These are phyloP conservation scores for Orthonevra nobilis DNA, from an alignment of 2,888 invertebrate genomes.

Conservation along the genomic window DNA sequence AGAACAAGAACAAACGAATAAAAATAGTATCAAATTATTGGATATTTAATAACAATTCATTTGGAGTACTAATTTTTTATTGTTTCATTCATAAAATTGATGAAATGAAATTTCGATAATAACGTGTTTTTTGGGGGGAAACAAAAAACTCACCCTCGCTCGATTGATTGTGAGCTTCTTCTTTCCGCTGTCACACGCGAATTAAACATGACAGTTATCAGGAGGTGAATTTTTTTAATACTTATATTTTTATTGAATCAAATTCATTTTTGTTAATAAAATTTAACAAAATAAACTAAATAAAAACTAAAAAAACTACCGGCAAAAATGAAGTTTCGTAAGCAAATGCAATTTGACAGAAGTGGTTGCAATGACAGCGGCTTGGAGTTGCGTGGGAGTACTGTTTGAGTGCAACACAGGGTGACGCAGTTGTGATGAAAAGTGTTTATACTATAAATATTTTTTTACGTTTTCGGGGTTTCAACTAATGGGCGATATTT, in stretches of 20 bases:
- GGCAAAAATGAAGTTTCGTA: slow-evolving; percentile 35
- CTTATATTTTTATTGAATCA: not conserved
- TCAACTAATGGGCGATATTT: no score
- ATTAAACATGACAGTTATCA: not conserved
- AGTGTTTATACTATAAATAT: no score
- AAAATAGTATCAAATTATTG: not conserved
- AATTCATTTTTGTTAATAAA: not conserved
- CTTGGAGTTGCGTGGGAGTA: not conserved
- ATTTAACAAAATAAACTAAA: not conserved
- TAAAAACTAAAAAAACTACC: not conserved
- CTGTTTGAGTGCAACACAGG: no score
- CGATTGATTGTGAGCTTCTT: not conserved
- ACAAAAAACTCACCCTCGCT: slow-evolving; percentile 26
- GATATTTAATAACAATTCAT: slow-evolving; percentile 9
- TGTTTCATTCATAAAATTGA: slow-evolving; percentile 37
- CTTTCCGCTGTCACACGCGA: not conserved
- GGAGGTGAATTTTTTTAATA: not conserved
- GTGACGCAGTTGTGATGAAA: not conserved
- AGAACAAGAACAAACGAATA: not conserved
- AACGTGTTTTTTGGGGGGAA: slow-evolving; percentile 5
- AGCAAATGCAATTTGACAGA: slow-evolving; percentile 37
- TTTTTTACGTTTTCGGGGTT: no score
- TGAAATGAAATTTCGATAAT: slow-evolving; percentile 39
- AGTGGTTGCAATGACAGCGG: slow-evolving; percentile 29
- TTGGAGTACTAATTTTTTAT: slow-evolving; percentile 11